A percentile compares a stretch with the other conserved stretches of the same genome.
These are phyloP conservation scores for Pseudomyrmex flavicornis DNA, from an alignment of 1,140 invertebrate species.

Conservation along the genomic window DNA sequence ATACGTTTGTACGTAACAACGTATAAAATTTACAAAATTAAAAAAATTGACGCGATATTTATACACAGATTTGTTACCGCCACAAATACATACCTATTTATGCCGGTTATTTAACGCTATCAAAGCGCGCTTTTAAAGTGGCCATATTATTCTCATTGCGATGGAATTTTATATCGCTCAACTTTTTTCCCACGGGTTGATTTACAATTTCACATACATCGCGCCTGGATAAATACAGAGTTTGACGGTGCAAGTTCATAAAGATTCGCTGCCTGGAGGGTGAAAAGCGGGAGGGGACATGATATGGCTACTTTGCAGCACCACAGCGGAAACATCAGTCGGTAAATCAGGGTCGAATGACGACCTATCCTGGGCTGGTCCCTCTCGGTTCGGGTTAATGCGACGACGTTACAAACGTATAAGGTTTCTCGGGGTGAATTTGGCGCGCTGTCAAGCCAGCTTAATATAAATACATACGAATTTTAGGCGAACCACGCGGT, in stretches of 20 bases:
- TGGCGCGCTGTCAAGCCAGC: slow-evolving; percentile 44
- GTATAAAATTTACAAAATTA: too few species aligned
- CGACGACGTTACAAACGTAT: slow-evolving; percentile 51
- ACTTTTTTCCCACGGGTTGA: not conserved
- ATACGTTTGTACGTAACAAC: too few species aligned
- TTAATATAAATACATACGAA: slow-evolving; percentile 60
- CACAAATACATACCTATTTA: not conserved
- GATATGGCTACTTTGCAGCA: slow-evolving; percentile 34
- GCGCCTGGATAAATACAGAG: slow-evolving; percentile 35
- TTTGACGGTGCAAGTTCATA: slow-evolving; percentile 33
- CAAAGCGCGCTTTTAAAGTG: slow-evolving; percentile 21
- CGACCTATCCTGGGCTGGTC: slow-evolving; percentile 21
- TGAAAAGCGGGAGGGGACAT: not conserved
- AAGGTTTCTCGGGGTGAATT: slow-evolving; percentile 45
- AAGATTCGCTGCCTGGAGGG: slow-evolving; percentile 16
- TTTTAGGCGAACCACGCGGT: slow-evolving; percentile 30
- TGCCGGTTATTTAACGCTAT: slow-evolving; percentile 28
- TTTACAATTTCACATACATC: slow-evolving; percentile 38
- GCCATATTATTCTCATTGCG: slow-evolving; percentile 39
- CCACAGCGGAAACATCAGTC: slow-evolving; percentile 42
- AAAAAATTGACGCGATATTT: not conserved
- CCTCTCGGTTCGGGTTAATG: slow-evolving; percentile 25
- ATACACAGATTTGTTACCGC: not conserved
- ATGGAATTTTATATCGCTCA: slow-evolving; percentile 37
- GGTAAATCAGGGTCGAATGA: slow-evolving; percentile 53